Conservation (phyloP, 2,113 vertebrate genomes). For the Corydoras sp. region DNA sequence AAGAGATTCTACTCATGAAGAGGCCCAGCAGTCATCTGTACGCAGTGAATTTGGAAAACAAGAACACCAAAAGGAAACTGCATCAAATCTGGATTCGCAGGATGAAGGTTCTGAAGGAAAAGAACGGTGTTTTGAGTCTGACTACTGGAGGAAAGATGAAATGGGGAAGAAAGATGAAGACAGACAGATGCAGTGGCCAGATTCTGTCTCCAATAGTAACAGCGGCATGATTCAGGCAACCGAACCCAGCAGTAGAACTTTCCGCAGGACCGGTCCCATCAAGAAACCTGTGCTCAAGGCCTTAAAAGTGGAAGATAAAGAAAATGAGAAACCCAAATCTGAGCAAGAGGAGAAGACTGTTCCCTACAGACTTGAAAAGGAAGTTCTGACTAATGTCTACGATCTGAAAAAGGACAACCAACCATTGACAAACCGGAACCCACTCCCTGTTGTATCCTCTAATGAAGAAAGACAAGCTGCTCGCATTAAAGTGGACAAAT, state of each 20-base stretch:
- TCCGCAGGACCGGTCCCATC: constrained; percentile 86
- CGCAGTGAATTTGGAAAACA: constrained; percentile 69
- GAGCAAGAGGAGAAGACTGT: constrained; percentile 74
- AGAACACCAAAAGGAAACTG: constrained; percentile 68
- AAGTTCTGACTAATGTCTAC: constrained; percentile 60
- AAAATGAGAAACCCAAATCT: constrained; percentile 85
- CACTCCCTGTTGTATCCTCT: constrained; percentile 49
- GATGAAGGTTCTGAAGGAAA: constrained; percentile 60
- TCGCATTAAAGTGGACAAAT: constrained; percentile 62
- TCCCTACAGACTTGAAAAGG: constrained; percentile 70
- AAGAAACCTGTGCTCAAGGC: constrained; percentile 97
- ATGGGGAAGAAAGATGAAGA: constrained; percentile 58
- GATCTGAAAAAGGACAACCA: constrained; percentile 73
- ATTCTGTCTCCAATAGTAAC: constrained; percentile 59
- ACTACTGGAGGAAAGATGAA: constrained; percentile 80
- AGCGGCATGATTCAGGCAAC: constrained; percentile 66
- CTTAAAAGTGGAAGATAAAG: constrained; percentile 94
- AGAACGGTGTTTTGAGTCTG: constrained; percentile 61
- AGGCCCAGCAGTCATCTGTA: constrained; percentile 58
- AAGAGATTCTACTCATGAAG: constrained; percentile 67
- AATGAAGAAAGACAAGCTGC: constrained; percentile 64
- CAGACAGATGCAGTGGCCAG: constrained; percentile 72
- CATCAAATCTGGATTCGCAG: constrained; percentile 54
- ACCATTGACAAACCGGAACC: constrained; percentile 52
- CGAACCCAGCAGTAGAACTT: constrained; percentile 71